Conservation (phyloP, 64 coral and sea anemone genomes). For the Porites lutea region DNA sequence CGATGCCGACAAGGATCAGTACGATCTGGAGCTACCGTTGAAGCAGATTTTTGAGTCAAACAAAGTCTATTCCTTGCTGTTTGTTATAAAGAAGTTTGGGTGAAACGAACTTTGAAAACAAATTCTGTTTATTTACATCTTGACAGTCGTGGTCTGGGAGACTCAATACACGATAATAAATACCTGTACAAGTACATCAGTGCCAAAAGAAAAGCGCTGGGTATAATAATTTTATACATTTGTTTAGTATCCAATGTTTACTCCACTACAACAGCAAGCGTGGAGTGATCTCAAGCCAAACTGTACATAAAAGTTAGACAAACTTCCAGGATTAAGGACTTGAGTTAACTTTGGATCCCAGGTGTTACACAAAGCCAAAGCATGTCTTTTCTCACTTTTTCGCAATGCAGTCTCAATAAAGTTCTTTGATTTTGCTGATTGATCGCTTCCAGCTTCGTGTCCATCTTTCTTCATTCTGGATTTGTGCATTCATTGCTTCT, state of each 20-base stretch:
- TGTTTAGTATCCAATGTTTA: neutral
- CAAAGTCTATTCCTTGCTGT: too few species aligned
- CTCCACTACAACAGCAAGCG: too few species aligned
- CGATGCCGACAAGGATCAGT: too few species aligned
- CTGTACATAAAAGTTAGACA: too few species aligned
- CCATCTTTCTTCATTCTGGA: slow-evolving; percentile 66
- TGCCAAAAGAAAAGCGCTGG: neutral
- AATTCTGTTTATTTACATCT: slow-evolving; percentile 29
- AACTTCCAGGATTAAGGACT: too few species aligned
- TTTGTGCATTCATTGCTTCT: slow-evolving; percentile 46
- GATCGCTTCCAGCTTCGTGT: slow-evolving; percentile 65
- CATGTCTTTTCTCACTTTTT: neutral
- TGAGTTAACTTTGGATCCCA: too few species aligned
- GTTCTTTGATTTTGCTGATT: slow-evolving; percentile 58
- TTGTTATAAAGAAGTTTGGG: too few species aligned
- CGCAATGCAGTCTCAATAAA: slow-evolving; percentile 25
- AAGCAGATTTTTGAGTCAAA: too few species aligned
- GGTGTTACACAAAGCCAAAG: neutral
- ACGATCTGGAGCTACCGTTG: too few species aligned
- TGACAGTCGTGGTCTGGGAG: neutral
- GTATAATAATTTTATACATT: neutral
- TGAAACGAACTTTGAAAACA: neutral
- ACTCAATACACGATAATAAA: neutral
- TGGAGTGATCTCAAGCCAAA: too few species aligned
- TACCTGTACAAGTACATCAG: slow-evolving; percentile 1